Evolutionary conservation across 1,140 invertebrate genomes (phyloP).

Genomic region (Pseudomyrmex concolor): DNA sequence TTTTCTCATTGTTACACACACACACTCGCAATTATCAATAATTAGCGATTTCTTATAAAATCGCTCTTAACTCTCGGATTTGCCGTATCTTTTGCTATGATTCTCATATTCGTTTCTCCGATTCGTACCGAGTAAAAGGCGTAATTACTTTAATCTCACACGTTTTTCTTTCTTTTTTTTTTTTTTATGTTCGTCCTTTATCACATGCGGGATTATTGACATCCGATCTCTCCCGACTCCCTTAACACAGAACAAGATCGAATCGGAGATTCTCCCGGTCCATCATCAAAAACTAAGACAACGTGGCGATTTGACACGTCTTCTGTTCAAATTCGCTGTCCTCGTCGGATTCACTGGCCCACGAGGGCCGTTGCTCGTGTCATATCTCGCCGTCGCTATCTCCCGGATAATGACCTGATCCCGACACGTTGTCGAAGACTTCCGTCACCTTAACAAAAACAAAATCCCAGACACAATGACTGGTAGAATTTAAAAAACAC

Average conservation of each 20-base stretch:
- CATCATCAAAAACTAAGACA: constrained; percentile 71
- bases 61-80: neutral
- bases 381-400: constrained; percentile 79
- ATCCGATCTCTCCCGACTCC: neutral
- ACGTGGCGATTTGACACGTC: constrained; percentile 79
- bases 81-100: neutral
- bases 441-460: constrained; percentile 76
- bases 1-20: neutral
- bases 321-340: constrained; percentile 79
- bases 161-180: too few relatives aligned
- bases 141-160: neutral
- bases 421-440: constrained; percentile 76
- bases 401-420: constrained; percentile 67
- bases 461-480: neutral
- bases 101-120: neutral
- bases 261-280: neutral
- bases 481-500: too few relatives aligned
- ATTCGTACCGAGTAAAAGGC: neutral
- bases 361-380: constrained; percentile 80
- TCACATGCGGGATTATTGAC: neutral
- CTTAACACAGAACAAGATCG: constrained; percentile 3
- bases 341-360: constrained; percentile 80
- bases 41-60: neutral
- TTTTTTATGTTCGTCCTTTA: neutral
- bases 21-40: too few relatives aligned